These are phyloP conservation scores for Ptychodera flava DNA, from an alignment of 35 echinoderm and acorn worm genomes.

Conservation along the genomic window DNA sequence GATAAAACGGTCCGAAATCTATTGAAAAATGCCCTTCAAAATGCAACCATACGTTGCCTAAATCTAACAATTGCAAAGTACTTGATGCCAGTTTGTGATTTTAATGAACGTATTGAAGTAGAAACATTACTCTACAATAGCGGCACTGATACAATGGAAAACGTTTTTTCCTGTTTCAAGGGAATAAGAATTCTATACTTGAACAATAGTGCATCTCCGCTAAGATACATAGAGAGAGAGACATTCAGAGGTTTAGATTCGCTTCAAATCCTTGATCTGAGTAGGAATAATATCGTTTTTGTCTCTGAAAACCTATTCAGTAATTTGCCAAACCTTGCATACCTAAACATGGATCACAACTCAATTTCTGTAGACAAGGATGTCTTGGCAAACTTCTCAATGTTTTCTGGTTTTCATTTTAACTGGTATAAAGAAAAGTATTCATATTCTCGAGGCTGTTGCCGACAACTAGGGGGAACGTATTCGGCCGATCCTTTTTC, in stretches of 20 bases:
- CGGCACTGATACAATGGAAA: neutral
- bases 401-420: neutral
- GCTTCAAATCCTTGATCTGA: neutral
- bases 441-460: neutral
- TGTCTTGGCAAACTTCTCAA: neutral
- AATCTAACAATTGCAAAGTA: no score
- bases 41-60: no score
- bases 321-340: neutral
- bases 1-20: no score
- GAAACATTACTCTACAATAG: neutral
- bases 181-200: neutral
- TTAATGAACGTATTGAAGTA: neutral
- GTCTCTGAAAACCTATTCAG: neutral
- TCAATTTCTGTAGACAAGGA: neutral
- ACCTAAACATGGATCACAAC: neutral
- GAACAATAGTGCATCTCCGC: neutral
- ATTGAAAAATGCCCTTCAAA: no score
- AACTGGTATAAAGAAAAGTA: neutral
- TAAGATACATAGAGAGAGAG: neutral
- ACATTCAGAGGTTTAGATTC: neutral
- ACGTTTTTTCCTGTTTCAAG: neutral
- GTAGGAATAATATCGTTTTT: neutral
- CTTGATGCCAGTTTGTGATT: neutral
- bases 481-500: no score
- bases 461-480: neutral